Percentiles rank a stretch among this genome's conserved stretches.
Evolutionary conservation across 2,797 vertebrate genomes (phyloP).

Genomic region (Poeciliopsis turneri): DNA sequence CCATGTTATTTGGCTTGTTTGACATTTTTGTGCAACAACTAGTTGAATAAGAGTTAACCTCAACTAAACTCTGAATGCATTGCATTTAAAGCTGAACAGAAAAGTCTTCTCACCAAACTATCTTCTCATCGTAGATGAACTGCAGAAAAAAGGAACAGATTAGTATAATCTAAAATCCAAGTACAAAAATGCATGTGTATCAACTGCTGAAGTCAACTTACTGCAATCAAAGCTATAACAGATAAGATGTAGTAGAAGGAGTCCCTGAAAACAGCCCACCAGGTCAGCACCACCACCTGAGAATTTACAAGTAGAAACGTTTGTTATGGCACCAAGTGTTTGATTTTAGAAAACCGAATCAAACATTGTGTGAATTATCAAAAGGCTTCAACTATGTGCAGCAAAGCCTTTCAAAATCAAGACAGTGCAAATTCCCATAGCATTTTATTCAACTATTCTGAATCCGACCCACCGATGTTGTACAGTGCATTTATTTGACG

Average conservation of each 20-base stretch:
- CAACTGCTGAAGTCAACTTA: constrained; percentile 76
- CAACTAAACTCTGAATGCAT: not conserved
- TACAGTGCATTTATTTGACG: not conserved
- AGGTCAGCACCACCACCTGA: constrained; percentile 93
- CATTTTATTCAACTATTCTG: not conserved
- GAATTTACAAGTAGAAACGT: not conserved
- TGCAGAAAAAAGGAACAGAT: constrained; percentile 27
- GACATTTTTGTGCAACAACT: not conserved
- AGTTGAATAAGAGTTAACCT: not conserved
- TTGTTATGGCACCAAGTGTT: not conserved
- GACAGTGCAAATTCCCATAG: not conserved
- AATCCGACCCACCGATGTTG: not conserved
- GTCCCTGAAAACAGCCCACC: constrained; percentile 96
- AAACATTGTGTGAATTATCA: not conserved
- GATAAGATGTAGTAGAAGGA: constrained; percentile 94
- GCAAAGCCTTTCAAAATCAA: not conserved
- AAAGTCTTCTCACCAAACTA: constrained; percentile 80
- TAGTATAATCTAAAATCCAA: not conserved
- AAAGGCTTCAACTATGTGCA: not conserved
- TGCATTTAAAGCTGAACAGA: not conserved
- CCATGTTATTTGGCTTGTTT: not conserved
- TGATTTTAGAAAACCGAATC: not conserved
- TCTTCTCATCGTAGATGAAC: constrained; percentile 84
- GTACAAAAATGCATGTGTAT: not conserved
- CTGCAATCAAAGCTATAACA: constrained; percentile 91